These are phyloP conservation scores for Sebastes oblongus DNA, from an alignment of 2,797 vertebrate species.

Conservation along the genomic window DNA sequence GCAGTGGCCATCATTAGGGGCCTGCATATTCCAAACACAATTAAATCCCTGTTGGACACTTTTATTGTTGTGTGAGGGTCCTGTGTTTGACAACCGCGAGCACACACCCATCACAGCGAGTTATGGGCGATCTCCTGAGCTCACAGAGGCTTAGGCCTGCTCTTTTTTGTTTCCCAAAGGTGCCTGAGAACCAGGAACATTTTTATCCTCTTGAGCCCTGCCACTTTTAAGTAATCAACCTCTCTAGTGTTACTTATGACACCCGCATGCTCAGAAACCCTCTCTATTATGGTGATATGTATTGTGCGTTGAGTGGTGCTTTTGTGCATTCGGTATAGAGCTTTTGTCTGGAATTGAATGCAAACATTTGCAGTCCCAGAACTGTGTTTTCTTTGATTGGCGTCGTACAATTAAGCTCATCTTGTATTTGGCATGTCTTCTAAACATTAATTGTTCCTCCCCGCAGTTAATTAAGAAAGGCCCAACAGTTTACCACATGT, in stretches of 20 bases:
- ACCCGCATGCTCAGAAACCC: slow-evolving; percentile 34
- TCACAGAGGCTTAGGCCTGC: slow-evolving; percentile 57
- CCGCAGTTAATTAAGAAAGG: slow-evolving; percentile 70
- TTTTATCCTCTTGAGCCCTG: slow-evolving; percentile 72
- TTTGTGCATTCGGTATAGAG: slow-evolving; percentile 11
- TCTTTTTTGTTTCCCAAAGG: slow-evolving; percentile 64
- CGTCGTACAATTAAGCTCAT: slow-evolving; percentile 51
- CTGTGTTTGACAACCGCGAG: slow-evolving; percentile 87
- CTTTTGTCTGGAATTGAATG: slow-evolving; percentile 38
- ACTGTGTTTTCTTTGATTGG: slow-evolving; percentile 53
- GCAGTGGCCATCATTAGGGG: slow-evolving; percentile 92
- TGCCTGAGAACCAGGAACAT: slow-evolving; percentile 59
- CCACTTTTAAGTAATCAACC: slow-evolving; percentile 80
- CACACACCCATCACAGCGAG: slow-evolving; percentile 86
- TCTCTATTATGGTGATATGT: slow-evolving; percentile 13
- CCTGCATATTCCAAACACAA: slow-evolving; percentile 96
- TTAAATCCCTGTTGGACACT: slow-evolving; percentile 95
- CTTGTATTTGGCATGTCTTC: slow-evolving; percentile 64
- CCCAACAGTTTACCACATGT: slow-evolving; percentile 67
- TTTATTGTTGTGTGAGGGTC: slow-evolving; percentile 89
- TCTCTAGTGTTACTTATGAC: slow-evolving; percentile 67
- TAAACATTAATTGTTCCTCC: slow-evolving; percentile 68
- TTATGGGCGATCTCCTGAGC: slow-evolving; percentile 75
- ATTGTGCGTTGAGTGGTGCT: slow-evolving; percentile 11
- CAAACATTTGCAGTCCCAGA: slow-evolving; percentile 25